phyloP scores from a whole-genome alignment of 2,888 invertebrate genomes.

The Lamellibrachia satsuma region DNA sequence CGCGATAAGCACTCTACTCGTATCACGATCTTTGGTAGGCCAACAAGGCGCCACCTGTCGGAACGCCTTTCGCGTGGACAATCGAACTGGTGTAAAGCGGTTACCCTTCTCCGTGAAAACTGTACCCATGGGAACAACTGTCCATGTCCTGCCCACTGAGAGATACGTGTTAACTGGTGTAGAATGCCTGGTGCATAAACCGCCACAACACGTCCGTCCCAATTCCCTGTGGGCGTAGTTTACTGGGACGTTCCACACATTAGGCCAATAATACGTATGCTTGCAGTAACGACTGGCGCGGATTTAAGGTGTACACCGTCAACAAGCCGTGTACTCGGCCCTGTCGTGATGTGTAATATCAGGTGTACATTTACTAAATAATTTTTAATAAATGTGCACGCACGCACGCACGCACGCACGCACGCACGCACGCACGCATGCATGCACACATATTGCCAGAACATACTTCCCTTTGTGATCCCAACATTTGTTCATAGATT shows the following conservation, averaged over 20 bases:
- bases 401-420: not conserved
- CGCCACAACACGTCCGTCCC: too few relatives aligned
- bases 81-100: not conserved
- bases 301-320: not conserved
- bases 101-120: too few relatives aligned
- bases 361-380: not conserved
- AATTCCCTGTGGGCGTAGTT: too few relatives aligned
- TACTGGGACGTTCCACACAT: too few relatives aligned
- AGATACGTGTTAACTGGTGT: too few relatives aligned
- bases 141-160: too few relatives aligned
- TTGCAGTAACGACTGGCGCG: not conserved
- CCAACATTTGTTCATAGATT: not conserved
- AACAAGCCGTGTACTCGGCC: not conserved
- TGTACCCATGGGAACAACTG: too few relatives aligned
- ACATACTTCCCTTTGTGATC: not conserved
- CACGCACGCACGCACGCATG: not conserved
- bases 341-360: not conserved
- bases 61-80: not conserved
- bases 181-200: too few relatives aligned
- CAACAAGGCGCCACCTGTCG: not conserved
- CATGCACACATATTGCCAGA: not conserved
- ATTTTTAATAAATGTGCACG: not conserved
- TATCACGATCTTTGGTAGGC: not conserved
- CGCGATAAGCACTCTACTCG: not conserved
- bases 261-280: too few relatives aligned